A percentile compares a stretch with the other conserved stretches of the same genome.
Conservation (phyloP, 1,140 invertebrate species). For the Atopsyche davidsoni region DNA sequence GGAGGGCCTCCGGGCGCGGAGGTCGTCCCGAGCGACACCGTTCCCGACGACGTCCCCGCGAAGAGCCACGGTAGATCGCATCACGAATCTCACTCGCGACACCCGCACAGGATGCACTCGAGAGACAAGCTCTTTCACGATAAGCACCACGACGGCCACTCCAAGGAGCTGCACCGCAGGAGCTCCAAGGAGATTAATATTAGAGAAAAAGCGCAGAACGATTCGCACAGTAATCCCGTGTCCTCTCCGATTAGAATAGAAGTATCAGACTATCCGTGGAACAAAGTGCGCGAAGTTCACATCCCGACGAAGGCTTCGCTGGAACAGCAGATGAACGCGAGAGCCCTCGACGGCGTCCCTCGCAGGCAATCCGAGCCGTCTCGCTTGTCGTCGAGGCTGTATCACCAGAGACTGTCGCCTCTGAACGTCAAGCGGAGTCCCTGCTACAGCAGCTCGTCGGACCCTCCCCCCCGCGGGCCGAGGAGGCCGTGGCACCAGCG, state of each 20-base stretch:
- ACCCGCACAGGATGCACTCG: neutral
- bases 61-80: too few species aligned
- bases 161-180: neutral
- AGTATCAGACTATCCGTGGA: neutral
- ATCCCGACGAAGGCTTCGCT: too few species aligned
- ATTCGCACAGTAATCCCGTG: neutral
- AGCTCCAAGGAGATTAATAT: neutral
- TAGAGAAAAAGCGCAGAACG: neutral
- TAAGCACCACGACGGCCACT: neutral
- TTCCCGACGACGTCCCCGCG: too few species aligned
- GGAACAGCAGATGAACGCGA: constrained; percentile 9
- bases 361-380: constrained; percentile 23
- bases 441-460: constrained; percentile 24
- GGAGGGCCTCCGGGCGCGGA: too few species aligned
- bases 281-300: neutral
- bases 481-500: constrained; percentile 38
- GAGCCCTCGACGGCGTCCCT: constrained; percentile 9
- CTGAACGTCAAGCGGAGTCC: constrained; percentile 9
- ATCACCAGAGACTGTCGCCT: constrained; percentile 15
- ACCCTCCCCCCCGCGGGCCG: constrained; percentile 30
- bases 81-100: too few species aligned
- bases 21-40: too few species aligned
- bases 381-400: neutral
- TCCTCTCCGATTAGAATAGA: neutral
- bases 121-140: constrained; percentile 8